Evolutionary conservation across 2,113 vertebrate genomes (phyloP).

Genomic region (Rissa tridactyla): DNA sequence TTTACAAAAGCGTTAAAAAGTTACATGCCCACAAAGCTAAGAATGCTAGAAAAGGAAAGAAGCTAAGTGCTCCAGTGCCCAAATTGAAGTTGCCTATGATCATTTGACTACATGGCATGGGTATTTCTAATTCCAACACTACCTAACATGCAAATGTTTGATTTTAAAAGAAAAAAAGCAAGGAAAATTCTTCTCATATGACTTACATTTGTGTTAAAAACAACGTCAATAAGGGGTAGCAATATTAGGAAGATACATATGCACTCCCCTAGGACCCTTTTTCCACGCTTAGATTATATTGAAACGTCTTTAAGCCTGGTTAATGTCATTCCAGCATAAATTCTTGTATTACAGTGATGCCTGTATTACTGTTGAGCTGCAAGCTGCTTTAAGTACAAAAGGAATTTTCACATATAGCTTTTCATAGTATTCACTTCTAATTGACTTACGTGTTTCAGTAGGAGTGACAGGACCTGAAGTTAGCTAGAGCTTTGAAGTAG

Average conservation of each 20-base stretch:
- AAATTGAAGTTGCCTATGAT: not conserved
- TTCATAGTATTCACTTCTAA: not conserved
- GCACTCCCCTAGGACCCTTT: not conserved
- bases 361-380: not conserved
- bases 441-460: not conserved
- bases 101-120: not conserved
- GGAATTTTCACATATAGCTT: not conserved
- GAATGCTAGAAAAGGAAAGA: not conserved
- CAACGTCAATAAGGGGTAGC: not conserved
- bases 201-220: not conserved
- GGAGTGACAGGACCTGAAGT: not conserved
- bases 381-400: not conserved
- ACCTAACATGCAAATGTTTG: not conserved
- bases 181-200: not conserved
- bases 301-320: not conserved
- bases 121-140: not conserved
- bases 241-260: not conserved
- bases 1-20: not conserved
- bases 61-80: not conserved
- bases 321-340: not conserved
- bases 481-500: not conserved
- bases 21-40: not conserved
- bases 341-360: not conserved
- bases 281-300: not conserved
- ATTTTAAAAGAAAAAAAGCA: not conserved